Evolutionary conservation across 2,113 vertebrate species (phyloP), one percentile per base, ranked within the genome.

Genomic region (Ptyas mucosa): DNA sequence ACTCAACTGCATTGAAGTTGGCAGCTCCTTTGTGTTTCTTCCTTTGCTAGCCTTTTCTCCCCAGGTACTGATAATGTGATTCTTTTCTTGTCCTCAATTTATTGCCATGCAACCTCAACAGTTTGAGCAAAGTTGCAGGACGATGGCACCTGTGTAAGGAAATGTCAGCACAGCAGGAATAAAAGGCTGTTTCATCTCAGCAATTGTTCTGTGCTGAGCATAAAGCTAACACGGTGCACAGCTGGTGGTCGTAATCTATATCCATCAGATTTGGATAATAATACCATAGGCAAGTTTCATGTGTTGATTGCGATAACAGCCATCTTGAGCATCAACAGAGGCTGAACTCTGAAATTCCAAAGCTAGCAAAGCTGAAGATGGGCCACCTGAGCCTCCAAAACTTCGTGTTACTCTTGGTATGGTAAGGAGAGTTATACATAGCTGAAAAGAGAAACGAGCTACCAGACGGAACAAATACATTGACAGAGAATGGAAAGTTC

Each of bases 301-400:
- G 24, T 87, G 52, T 57, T 85, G 89, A 90, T 81, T 91, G 88
- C 89, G 85, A 64, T 55, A 88, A 85, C 0, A 75, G 53, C 86
- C 91, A 69, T 55, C 55, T 57, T 94, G 87, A 89, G 90, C 69
- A n/a, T 69, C 58, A n/a, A 49, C 90, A 87, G 55, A 46, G 20
- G 75, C 57, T 64, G 54, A 92, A 64, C 55, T 86, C 81, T 0
- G 49, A 54, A 52, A 85, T 23, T 85, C 54, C 34, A 89, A n/a
- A 87, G 49, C n/a, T 49, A 87, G 81, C 34, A 92, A 46, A 55
- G 26, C 51, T 55, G 26, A 94, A 34, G 58, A 87, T 90, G 88
- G 75, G 15, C 92, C 92, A 93, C 92, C 88, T 93, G 92, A 85
- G 92, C 88, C 92, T 93, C 88, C 15, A 29, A 89, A 86, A 26